Percentiles rank a stretch among this genome's conserved stretches.
phyloP scores from a whole-genome alignment of 2,888 invertebrate genomes.

The Perizoma affinitatum region DNA sequence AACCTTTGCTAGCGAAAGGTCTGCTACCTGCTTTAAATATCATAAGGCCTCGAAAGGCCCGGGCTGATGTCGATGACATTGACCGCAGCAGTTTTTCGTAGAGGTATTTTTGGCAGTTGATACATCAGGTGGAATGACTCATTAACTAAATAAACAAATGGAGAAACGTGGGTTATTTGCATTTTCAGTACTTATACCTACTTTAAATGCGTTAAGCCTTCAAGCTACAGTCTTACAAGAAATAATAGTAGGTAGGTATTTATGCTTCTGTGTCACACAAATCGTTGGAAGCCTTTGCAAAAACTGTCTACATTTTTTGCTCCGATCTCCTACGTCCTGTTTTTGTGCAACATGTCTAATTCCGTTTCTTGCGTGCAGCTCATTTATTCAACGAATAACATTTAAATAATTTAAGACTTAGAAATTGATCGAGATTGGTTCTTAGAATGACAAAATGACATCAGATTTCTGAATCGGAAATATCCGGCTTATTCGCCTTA shows the following conservation, averaged over 20 bases:
- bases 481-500: conserved; percentile 17
- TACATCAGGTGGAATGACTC: conserved; percentile 52
- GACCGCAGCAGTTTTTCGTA: conserved; percentile 41
- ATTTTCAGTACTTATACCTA: conserved; percentile 3
- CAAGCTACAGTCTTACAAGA: conserved; percentile 3
- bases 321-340: conserved; percentile 13
- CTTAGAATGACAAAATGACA: conserved; percentile 25
- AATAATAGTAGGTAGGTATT: too few relatives aligned
- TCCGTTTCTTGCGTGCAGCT: conserved; percentile 5
- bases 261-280: too few relatives aligned
- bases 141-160: conserved; percentile 41
- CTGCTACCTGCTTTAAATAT: conserved; percentile 71
- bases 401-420: conserved; percentile 20
- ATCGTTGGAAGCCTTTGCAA: conserved; percentile 3
- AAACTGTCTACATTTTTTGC: conserved; percentile 21
- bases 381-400: conserved; percentile 18
- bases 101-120: conserved; percentile 55
- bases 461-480: conserved; percentile 22
- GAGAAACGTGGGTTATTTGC: conserved; percentile 21
- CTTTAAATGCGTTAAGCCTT: conserved; percentile 6
- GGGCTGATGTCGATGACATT: conserved; percentile 66
- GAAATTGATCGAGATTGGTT: conserved; percentile 19
- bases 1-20: conserved; percentile 63
- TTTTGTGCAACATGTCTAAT: conserved; percentile 11
- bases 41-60: conserved; percentile 46